Conservation (phyloP, 2,888 invertebrate species). For the Eupeodes luniger region DNA sequence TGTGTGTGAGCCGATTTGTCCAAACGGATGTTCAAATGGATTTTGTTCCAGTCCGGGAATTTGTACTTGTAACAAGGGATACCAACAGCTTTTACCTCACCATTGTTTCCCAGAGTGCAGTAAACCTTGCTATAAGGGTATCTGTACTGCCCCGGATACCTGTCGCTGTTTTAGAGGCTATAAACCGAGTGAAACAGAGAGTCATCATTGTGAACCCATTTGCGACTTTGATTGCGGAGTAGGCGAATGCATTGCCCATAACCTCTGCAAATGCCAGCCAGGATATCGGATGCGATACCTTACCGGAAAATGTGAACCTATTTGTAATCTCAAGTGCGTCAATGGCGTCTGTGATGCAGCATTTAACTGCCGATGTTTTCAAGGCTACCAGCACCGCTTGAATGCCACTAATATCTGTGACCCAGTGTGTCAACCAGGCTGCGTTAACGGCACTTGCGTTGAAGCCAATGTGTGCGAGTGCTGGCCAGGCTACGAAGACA, state of each 20-base stretch:
- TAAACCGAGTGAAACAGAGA: constrained; percentile 77
- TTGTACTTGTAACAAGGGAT: constrained; percentile 82
- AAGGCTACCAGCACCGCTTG: constrained; percentile 82
- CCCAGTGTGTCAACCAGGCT: constrained; percentile 82
- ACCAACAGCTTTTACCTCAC: constrained; percentile 79
- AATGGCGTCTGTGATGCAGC: constrained; percentile 85
- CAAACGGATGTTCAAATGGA: constrained; percentile 82
- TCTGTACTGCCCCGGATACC: constrained; percentile 82
- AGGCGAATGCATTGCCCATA: constrained; percentile 82
- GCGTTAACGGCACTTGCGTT: constrained; percentile 84
- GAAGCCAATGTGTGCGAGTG: constrained; percentile 82
- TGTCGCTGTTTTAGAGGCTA: constrained; percentile 85
- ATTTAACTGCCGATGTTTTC: constrained; percentile 86
- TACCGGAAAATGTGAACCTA: constrained; percentile 81
- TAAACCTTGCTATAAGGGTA: constrained; percentile 80
- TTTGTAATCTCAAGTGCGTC: constrained; percentile 81
- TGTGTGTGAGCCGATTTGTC: constrained; percentile 81
- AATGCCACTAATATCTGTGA: constrained; percentile 81
- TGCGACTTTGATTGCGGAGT: constrained; percentile 80
- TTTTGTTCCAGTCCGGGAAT: constrained; percentile 83
- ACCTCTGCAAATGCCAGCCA: constrained; percentile 80
- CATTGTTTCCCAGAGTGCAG: constrained; percentile 81
- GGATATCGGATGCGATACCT: constrained; percentile 81
- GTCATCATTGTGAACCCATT: constrained; percentile 80
- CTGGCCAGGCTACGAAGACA: constrained; percentile 81